Base-by-base conservation (phyloP, 2,113 vertebrate species). In the Sigmodon hispidus region DNA sequence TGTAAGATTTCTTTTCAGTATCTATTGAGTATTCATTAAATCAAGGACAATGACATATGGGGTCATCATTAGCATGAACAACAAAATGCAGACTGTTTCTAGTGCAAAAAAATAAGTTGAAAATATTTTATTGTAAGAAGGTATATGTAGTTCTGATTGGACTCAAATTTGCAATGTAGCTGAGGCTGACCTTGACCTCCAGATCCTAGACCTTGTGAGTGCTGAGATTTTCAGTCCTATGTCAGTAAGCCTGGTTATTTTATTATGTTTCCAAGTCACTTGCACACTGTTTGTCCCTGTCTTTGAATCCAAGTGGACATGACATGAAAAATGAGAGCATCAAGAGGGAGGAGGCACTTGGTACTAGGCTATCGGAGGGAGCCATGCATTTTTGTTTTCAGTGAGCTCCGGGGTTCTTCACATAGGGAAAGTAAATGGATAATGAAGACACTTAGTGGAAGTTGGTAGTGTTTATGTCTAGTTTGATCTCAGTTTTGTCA, bases 251-350 rank as follows among this genome's bases (percentile, higher is more conserved):
- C 24, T 72, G 21, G 13, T 57, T 86, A 10, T 70, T 52, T 92
- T 55, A 70, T 77, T 84, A n/a, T 83, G 70, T 24, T 50, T 92
- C 72, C 72, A 87, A 87, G 57, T 52, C 1, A 55, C 69, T 94
- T 93, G 24, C 40, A 81, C 48, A 77, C 13, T 72, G 8, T 40
- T 80, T 61, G 55, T 52, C 4, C 29, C 22, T 83, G 9, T 87
- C 85, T 90, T 93, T 95, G 50, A 95, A 72, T 70, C 4, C 50
- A 90, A 75, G 88, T 11, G 15, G 85, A 55, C 79, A 90, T 94
- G 3, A 43, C 57, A 52, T n/a, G n/a, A n/a, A n/a, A n/a, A n/a
- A n/a, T n/a, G n/a, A n/a, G n/a, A n/a, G n/a, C n/a, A n/a, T n/a
- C n/a, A n/a, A n/a, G n/a, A n/a, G n/a, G n/a, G n/a, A n/a, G n/a